Evolutionary conservation across 2,113 vertebrate genomes (phyloP), one percentile per base, ranked within the genome.

Genomic region (Nannobrachium achirus): DNA sequence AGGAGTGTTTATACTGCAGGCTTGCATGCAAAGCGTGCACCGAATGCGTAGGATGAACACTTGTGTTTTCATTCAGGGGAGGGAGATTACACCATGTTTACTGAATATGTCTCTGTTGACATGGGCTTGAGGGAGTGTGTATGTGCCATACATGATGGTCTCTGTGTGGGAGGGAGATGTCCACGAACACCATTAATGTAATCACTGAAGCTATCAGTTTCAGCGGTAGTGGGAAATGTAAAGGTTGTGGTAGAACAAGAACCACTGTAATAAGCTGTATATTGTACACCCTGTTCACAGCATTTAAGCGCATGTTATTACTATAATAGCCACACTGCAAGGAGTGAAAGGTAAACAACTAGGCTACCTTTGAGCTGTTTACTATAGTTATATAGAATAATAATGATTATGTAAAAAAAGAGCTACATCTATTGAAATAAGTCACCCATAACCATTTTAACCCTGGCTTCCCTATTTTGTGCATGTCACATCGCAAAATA

Each of bases 1-100:
- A 76, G 67, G 18, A 44, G 39, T 75, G 69, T 76, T 68, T 74
- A 50, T 39, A 45, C 52, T 64, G 69, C 62, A 84, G 61, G 60
- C 56, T 66, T 58, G 65, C 57, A 71, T 48, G 53, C 7, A 45
- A 33, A 14, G 56, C 56, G 44, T 42, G 56, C 25, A 33, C 25
- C 25, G 3, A 19, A 78, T n/a, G 52, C 18, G 13, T 68, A 14
- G 53, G 66, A 80, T 64, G 18, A 66, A 20, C 48, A 71, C 25
- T 55, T 50, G 72, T 76, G 55, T 11, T 64, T 72, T 57, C 15
- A 80, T 51, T 71, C 56, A 70, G 45, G 52, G 18, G 19, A 58
- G 63, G 19, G 16, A 46, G 48, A 65, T 65, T 50, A 41, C 44
- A 48, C 45, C 13, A 71, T 3, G 44, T 25, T 44, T 51, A 16